These are phyloP conservation scores for Cyphomyrmex costatus DNA, from an alignment of 1,140 invertebrate species.

Conservation along the genomic window DNA sequence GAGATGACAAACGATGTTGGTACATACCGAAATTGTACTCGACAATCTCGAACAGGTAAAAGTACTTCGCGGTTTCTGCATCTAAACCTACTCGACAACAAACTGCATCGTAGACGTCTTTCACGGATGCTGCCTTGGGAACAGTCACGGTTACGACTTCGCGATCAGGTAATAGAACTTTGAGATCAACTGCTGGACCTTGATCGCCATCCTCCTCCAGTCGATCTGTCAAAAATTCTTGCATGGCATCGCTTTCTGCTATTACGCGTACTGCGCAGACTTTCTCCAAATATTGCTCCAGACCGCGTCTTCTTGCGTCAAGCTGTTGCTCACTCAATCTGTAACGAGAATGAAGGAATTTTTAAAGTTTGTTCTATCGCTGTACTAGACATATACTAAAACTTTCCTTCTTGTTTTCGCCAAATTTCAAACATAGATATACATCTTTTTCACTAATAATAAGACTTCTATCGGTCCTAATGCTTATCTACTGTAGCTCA, in stretches of 20 bases:
- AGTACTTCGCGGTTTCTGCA: conserved; percentile 94
- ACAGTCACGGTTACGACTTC: conserved; percentile 97
- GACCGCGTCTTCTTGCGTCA: conserved; percentile 95
- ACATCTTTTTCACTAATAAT: too few species aligned
- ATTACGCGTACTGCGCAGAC: conserved; percentile 99
- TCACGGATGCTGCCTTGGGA: conserved; percentile 95
- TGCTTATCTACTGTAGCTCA: too few species aligned
- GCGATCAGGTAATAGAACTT: conserved; percentile 92
- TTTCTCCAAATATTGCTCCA: conserved; percentile 99
- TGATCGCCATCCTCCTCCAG: conserved; percentile 93
- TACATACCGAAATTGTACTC: conserved; percentile 96
- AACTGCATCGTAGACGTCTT: conserved; percentile 96
- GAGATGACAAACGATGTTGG: background rate
- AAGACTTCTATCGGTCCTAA: too few species aligned
- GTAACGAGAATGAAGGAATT: background rate
- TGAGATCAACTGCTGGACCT: conserved; percentile 96
- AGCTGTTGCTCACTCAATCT: conserved; percentile 98
- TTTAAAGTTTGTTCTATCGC: background rate
- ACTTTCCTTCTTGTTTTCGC: too few species aligned
- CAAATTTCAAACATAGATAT: too few species aligned
- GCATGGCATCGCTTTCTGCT: conserved; percentile 98
- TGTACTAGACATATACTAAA: too few species aligned
- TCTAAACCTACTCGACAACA: conserved; percentile 94
- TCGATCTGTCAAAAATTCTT: conserved; percentile 98
- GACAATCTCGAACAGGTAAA: conserved; percentile 99